Percentiles rank a stretch among this genome's conserved stretches.
These are phyloP conservation scores for Pharmacophagus antenor DNA, from an alignment of 2,888 invertebrate genomes.

Conservation along the genomic window DNA sequence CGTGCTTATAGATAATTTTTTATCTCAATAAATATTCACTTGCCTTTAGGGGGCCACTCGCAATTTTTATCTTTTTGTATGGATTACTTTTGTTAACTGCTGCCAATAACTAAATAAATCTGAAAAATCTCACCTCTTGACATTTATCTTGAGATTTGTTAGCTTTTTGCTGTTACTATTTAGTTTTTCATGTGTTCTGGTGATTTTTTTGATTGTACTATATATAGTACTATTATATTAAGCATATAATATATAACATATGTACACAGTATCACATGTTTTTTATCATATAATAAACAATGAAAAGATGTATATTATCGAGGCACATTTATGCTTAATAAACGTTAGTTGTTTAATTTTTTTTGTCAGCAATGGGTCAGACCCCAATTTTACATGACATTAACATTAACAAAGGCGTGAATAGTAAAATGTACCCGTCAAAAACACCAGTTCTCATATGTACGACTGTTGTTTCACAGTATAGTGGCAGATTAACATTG, in stretches of 20 bases:
- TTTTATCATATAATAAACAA: background rate
- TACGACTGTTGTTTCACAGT: no score
- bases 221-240: background rate
- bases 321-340: background rate
- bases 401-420: no score
- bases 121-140: slow-evolving; percentile 7
- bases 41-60: slow-evolving; percentile 1
- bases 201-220: no score
- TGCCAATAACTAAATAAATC: background rate
- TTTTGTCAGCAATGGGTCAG: no score
- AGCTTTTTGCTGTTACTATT: background rate
- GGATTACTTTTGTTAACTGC: slow-evolving; percentile 10
- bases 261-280: background rate
- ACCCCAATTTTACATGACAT: no score
- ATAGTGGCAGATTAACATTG: no score
- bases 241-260: background rate
- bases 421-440: no score
- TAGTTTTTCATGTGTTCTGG: background rate
- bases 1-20: background rate
- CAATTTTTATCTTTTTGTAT: background rate
- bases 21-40: background rate
- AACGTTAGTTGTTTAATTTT: background rate
- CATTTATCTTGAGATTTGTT: slow-evolving; percentile 14
- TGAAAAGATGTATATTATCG: background rate
- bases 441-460: no score